These are phyloP conservation scores for Zaprionus gabonicus DNA, from an alignment of 1,140 invertebrate genomes.

Conservation along the genomic window DNA sequence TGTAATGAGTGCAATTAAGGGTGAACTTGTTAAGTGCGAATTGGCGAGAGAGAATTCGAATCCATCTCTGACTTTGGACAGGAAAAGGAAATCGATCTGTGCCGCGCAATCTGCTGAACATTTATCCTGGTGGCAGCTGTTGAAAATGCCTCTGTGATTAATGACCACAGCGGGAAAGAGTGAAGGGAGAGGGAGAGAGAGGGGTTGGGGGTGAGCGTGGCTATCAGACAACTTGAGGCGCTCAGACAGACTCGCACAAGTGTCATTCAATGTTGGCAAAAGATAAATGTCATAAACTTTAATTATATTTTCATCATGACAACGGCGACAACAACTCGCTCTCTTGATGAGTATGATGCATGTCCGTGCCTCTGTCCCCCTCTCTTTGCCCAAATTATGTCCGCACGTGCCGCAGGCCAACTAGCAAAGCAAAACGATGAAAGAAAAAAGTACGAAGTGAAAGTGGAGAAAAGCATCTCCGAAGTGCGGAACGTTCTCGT, in stretches of 20 bases:
- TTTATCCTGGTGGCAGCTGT: slow-evolving; percentile 39
- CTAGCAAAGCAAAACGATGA: not conserved
- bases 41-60: not conserved
- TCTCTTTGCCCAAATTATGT: slow-evolving; percentile 20
- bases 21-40: slow-evolving; percentile 12
- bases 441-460: slow-evolving; percentile 13
- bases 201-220: not conserved
- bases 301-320: slow-evolving; percentile 80
- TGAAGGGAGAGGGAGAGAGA: too few relatives aligned
- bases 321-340: slow-evolving; percentile 22
- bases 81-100: slow-evolving; percentile 27
- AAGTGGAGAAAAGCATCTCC: slow-evolving; percentile 25
- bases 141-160: slow-evolving; percentile 51
- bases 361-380: slow-evolving; percentile 14
- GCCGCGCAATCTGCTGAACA: slow-evolving; percentile 33
- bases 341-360: slow-evolving; percentile 40
- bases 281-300: slow-evolving; percentile 82
- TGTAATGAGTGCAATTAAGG: slow-evolving; percentile 19
- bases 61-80: not conserved
- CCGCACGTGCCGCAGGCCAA: slow-evolving; percentile 60
- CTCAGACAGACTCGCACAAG: slow-evolving; percentile 17
- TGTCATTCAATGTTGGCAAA: slow-evolving; percentile 71
- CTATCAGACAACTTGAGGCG: slow-evolving; percentile 7
- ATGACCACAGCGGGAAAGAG: slow-evolving; percentile 38
- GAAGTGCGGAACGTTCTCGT: slow-evolving; percentile 23